Base-by-base conservation (phyloP, 2,113 vertebrate species). In the Bucco capensis region DNA sequence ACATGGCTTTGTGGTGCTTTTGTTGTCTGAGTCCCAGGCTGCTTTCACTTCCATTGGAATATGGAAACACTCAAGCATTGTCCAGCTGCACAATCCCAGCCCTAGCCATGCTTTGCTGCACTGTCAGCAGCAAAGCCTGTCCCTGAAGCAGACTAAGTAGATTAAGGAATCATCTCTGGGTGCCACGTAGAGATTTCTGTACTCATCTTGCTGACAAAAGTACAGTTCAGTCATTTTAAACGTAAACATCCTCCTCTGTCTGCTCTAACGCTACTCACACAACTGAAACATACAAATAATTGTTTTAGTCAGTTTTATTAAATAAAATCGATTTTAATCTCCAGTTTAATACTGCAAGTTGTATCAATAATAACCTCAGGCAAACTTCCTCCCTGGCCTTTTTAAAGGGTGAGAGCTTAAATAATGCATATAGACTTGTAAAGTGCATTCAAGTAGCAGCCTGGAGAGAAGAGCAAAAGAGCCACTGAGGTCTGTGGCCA, bases 141-240 rank as follows among this genome's bases (percentile, higher is more conserved):
- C 35, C 46, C 38, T 1, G 3, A 67, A 31, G 24, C 53, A 57
- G 37, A 30, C 38, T 80, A 80, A 84, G 33, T 5, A 80, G 78
- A 72, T 92, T 81, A 90, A 69, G 40, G 12, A 82, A 54, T 37
- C 62, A 44, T 71, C 5, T 83, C 46, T 75, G 78, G 84, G 51
- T 86, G 57, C 57, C 76, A 62, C 57, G 35, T 33, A 61, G 46
- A 79, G 31, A 83, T 47, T 71, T 90, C 66, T 12, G 2, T 86
- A 31, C 31, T 93, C 18, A 51, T 31, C 65, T 75, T 1, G 0
- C 75, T 74, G 27, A 37, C 40, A 86, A 47, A 91, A 66, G 37
- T 47, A 42, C 21, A 57, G 42, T 56, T 88, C 56, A 33, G 40
- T 19, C 46, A 38, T 30, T 66, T 74, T 71, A 79, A 88, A 62